Evolutionary conservation across 2,888 invertebrate species (phyloP).

Genomic region (Drosophila quasianomalipes): DNA sequence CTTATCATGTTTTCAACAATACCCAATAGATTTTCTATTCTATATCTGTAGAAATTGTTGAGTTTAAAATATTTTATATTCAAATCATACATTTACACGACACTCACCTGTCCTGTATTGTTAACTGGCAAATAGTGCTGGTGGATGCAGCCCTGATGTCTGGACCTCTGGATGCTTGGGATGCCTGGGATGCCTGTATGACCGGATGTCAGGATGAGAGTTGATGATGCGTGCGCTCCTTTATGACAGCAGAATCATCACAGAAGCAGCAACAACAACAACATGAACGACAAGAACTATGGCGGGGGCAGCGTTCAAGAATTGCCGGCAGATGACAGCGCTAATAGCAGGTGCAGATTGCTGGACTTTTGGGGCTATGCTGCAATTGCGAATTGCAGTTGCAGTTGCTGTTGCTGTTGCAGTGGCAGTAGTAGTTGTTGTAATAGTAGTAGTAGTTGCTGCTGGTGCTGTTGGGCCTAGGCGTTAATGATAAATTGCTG

Average conservation of each 20-base stretch:
- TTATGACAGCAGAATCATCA: slow-evolving; percentile 64
- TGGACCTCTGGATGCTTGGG: background rate
- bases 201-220: slow-evolving; percentile 24
- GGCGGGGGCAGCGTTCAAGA: slow-evolving; percentile 9
- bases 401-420: slow-evolving; percentile 31
- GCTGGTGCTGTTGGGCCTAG: slow-evolving; percentile 50
- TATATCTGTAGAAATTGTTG: background rate
- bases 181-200: slow-evolving; percentile 15
- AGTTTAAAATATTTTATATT: background rate
- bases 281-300: slow-evolving; percentile 33
- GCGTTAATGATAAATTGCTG: slow-evolving; percentile 68
- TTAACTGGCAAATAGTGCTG: slow-evolving; percentile 38
- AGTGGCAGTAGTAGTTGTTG: slow-evolving; percentile 4
- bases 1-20: background rate
- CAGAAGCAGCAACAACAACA: slow-evolving; percentile 43
- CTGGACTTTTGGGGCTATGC: slow-evolving; percentile 49
- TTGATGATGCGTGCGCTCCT: slow-evolving; percentile 44
- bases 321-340: slow-evolving; percentile 54
- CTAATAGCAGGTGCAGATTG: slow-evolving; percentile 38
- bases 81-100: background rate
- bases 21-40: background rate
- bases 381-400: slow-evolving; percentile 33
- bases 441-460: background rate
- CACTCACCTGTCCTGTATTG: slow-evolving; percentile 42
- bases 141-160: slow-evolving; percentile 31